These are phyloP conservation scores for Bothrops alternatus DNA, from an alignment of 2,797 vertebrate genomes.

Conservation along the genomic window DNA sequence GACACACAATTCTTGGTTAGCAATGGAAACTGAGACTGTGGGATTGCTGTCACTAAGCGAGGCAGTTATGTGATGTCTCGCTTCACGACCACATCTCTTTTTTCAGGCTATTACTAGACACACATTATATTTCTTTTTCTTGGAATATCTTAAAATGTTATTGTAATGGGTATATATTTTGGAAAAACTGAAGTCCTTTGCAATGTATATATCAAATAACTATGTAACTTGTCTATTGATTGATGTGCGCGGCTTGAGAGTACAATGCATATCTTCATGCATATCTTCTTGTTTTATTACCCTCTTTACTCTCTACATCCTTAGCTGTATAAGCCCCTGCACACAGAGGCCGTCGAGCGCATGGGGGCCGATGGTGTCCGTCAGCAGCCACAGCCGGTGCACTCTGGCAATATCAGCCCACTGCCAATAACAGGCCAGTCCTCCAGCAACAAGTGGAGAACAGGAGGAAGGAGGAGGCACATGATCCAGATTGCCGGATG, in stretches of 20 bases:
- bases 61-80: background rate
- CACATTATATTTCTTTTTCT: background rate
- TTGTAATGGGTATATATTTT: too few species aligned
- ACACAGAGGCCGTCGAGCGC: too few species aligned
- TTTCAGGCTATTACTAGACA: background rate
- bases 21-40: background rate
- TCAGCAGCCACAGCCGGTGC: too few species aligned
- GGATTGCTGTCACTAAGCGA: background rate
- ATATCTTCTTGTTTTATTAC: background rate
- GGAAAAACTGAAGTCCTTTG: too few species aligned
- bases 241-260: slow-evolving; percentile 45
- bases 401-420: too few species aligned
- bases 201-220: background rate
- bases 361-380: too few species aligned
- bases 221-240: slow-evolving; percentile 44
- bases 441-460: too few species aligned
- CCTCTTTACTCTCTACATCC: too few species aligned
- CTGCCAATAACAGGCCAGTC: too few species aligned
- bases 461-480: too few species aligned
- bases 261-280: slow-evolving; percentile 10
- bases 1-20: background rate
- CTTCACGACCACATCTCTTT: background rate
- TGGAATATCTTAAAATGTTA: too few species aligned
- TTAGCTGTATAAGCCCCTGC: background rate
- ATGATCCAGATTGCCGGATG: too few species aligned